Evolutionary conservation across 2,888 invertebrate species (phyloP).

Genomic region (Ecliptopera silaceata): DNA sequence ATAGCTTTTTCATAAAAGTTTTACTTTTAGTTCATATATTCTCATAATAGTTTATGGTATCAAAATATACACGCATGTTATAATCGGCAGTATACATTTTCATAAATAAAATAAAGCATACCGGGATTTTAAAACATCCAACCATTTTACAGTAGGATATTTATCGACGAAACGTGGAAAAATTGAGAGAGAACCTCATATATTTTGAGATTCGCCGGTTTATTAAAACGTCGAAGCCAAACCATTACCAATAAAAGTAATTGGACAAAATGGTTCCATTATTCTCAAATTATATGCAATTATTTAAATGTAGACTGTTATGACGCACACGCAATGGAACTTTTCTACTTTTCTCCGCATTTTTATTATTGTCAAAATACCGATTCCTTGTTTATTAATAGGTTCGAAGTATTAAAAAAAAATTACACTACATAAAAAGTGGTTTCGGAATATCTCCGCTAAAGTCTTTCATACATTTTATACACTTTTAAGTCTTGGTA

Average conservation of each 20-base stretch:
- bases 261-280: constrained; percentile 24
- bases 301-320: constrained; percentile 16
- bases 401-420: too few species aligned
- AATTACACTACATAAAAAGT: too few species aligned
- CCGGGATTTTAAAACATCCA: too few species aligned
- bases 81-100: too few species aligned
- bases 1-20: constrained; percentile 6
- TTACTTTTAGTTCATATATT: not conserved
- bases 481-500: too few species aligned
- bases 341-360: constrained; percentile 2
- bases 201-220: constrained; percentile 1
- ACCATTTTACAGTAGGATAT: not conserved
- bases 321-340: not conserved
- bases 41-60: not conserved
- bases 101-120: too few species aligned
- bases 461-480: too few species aligned
- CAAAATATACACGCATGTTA: too few species aligned
- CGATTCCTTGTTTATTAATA: too few species aligned
- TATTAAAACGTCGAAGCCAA: constrained; percentile 10
- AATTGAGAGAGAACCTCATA: not conserved
- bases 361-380: constrained; percentile 8
- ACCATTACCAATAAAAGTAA: constrained; percentile 18
- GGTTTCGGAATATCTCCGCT: too few species aligned
- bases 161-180: not conserved
- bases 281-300: constrained; percentile 26